Percentiles rank a stretch among this genome's conserved stretches.
Conservation (phyloP, 1,140 invertebrate species). For the Drosophila sucinea region DNA sequence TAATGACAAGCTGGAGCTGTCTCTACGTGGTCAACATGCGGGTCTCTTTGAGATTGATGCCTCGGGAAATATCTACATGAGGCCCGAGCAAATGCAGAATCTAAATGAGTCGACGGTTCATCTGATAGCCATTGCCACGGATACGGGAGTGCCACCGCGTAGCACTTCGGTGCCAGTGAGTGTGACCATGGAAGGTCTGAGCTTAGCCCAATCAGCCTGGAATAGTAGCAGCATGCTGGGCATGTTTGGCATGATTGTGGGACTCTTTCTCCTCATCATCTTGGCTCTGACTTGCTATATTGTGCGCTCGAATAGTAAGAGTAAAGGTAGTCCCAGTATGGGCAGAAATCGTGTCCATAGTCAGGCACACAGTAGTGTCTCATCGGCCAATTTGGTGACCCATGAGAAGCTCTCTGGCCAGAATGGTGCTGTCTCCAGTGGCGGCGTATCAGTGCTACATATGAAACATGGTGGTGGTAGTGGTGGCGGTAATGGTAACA, state of each 20-base stretch:
- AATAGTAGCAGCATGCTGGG: slow-evolving; percentile 70
- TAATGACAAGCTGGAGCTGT: slow-evolving; percentile 88
- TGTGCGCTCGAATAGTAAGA: slow-evolving; percentile 71
- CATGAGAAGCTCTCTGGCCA: slow-evolving; percentile 73
- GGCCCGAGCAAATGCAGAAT: slow-evolving; percentile 70
- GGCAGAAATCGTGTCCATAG: slow-evolving; percentile 79
- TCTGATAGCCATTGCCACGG: slow-evolving; percentile 91
- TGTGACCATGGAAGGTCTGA: slow-evolving; percentile 77
- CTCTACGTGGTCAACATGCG: slow-evolving; percentile 89
- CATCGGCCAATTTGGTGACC: slow-evolving; percentile 77
- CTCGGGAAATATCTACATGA: slow-evolving; percentile 84
- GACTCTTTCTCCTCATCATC: slow-evolving; percentile 75
- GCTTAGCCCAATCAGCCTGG: slow-evolving; percentile 71
- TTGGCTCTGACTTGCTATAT: slow-evolving; percentile 77
- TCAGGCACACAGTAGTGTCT: slow-evolving; percentile 78
- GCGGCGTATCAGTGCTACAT: slow-evolving; percentile 73
- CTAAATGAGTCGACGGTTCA: slow-evolving; percentile 86
- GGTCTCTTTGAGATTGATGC: slow-evolving; percentile 85
- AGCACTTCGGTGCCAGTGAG: slow-evolving; percentile 80
- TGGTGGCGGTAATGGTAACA: slow-evolving; percentile 64
- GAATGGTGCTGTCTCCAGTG: slow-evolving; percentile 66
- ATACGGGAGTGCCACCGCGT: slow-evolving; percentile 84
- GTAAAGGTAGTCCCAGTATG: slow-evolving; percentile 56
- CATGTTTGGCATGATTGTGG: slow-evolving; percentile 75
- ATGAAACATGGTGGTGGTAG: slow-evolving; percentile 67